Conservation (phyloP, 2,888 invertebrate species). For the Diaprepes abbreviatus region DNA sequence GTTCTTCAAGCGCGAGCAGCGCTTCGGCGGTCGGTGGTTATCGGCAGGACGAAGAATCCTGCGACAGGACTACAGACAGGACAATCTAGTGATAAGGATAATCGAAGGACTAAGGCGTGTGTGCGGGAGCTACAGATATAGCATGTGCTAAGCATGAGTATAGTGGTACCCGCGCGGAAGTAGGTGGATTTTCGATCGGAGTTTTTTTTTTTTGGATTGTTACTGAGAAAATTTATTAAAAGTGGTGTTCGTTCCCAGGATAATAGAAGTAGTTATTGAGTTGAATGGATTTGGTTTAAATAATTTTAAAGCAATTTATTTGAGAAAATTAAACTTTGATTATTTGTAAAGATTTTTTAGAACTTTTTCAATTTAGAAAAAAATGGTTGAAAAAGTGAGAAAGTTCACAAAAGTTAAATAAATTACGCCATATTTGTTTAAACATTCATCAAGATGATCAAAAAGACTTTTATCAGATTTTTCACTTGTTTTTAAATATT, state of each 20-base stretch:
- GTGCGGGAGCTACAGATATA: slow-evolving; percentile 52
- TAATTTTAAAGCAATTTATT: neutral
- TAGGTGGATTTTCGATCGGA: neutral
- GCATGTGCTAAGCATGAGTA: slow-evolving; percentile 67
- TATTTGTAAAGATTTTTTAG: neutral
- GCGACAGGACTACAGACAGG: slow-evolving; percentile 21
- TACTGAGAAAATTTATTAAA: slow-evolving; percentile 2
- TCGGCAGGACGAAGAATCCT: slow-evolving; percentile 34
- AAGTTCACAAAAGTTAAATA: no score
- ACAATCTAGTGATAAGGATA: slow-evolving; percentile 3
- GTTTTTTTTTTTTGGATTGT: slow-evolving; percentile 6
- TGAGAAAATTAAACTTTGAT: neutral
- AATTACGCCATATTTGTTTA: no score
- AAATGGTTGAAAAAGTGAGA: no score
- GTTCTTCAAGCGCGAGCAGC: slow-evolving; percentile 63
- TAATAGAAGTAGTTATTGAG: slow-evolving; percentile 7
- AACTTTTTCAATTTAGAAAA: no score
- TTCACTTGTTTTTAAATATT: no score
- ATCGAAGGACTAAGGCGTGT: slow-evolving; percentile 11
- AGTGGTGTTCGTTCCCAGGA: neutral
- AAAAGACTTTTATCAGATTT: no score
- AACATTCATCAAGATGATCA: no score
- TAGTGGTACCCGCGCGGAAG: slow-evolving; percentile 65
- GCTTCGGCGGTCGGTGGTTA: slow-evolving; percentile 46
- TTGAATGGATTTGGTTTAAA: neutral